These are phyloP conservation scores for Drosophila acutilabella DNA, from an alignment of 2,888 invertebrate genomes.

Conservation along the genomic window DNA sequence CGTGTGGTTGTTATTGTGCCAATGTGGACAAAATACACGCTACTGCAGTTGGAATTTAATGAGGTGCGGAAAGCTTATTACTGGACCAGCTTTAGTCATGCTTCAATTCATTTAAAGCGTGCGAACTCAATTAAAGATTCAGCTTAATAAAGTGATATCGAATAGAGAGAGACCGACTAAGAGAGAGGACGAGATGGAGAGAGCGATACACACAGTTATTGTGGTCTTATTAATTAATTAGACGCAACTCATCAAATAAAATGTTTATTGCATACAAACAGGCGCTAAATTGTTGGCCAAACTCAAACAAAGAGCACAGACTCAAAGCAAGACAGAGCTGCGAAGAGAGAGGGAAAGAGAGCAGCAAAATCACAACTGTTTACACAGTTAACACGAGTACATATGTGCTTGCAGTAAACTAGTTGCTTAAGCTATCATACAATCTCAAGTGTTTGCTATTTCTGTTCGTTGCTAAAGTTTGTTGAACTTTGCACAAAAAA, in stretches of 20 bases:
- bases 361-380: slow-evolving; percentile 24
- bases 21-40: slow-evolving; percentile 37
- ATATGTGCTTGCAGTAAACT: slow-evolving; percentile 47
- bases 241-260: slow-evolving; percentile 33
- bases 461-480: slow-evolving; percentile 30
- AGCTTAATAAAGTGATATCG: slow-evolving; percentile 24
- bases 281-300: slow-evolving; percentile 20
- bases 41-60: slow-evolving; percentile 71
- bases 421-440: slow-evolving; percentile 43
- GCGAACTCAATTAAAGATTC: slow-evolving; percentile 47
- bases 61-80: slow-evolving; percentile 63
- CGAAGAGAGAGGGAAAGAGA: not conserved
- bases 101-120: slow-evolving; percentile 50
- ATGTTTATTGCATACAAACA: slow-evolving; percentile 47
- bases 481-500: slow-evolving; percentile 57
- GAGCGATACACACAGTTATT: not conserved
- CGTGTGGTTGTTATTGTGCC: not conserved
- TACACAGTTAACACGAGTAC: slow-evolving; percentile 10
- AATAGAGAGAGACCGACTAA: not conserved
- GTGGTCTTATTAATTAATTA: slow-evolving; percentile 50
- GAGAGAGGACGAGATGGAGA: not conserved
- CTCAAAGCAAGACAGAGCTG: too few relatives aligned
- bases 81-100: slow-evolving; percentile 19
- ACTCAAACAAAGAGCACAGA: slow-evolving; percentile 14
- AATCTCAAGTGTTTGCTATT: slow-evolving; percentile 24